Evolutionary conservation across 1,140 invertebrate genomes (phyloP).

Genomic region (Asbolus verrucosus): DNA sequence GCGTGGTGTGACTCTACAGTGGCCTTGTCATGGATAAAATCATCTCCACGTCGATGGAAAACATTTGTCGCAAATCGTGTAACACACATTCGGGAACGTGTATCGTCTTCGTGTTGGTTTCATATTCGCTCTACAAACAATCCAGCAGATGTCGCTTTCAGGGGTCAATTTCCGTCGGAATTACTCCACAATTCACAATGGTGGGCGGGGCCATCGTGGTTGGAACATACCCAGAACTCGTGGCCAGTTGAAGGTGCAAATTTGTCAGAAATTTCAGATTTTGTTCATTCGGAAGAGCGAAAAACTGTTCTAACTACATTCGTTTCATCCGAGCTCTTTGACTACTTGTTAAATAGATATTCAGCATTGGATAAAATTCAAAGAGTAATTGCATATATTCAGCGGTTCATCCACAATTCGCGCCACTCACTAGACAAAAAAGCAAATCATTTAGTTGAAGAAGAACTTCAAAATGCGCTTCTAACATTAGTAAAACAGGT

Average conservation of each 20-base stretch:
- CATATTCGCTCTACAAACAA: slow-evolving; percentile 64
- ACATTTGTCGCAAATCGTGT: too few relatives aligned
- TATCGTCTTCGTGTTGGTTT: slow-evolving; percentile 60
- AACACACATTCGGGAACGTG: slow-evolving; percentile 58
- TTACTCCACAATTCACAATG: too few relatives aligned
- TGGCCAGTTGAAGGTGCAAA: slow-evolving; percentile 23
- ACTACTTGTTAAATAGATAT: too few relatives aligned
- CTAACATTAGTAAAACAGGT: slow-evolving; percentile 5
- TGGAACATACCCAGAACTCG: too few relatives aligned
- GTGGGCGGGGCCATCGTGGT: too few relatives aligned
- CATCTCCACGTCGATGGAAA: slow-evolving; percentile 56
- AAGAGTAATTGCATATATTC: too few relatives aligned
- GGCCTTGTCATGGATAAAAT: slow-evolving; percentile 64
- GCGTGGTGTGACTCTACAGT: slow-evolving; percentile 65
- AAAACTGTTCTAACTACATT: not conserved
- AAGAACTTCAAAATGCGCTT: not conserved
- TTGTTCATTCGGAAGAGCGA: not conserved
- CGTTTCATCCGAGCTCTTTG: too few relatives aligned
- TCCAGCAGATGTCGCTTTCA: slow-evolving; percentile 65
- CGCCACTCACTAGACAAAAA: not conserved
- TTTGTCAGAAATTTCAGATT: slow-evolving; percentile 47
- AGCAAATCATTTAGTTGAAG: not conserved
- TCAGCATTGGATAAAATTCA: too few relatives aligned
- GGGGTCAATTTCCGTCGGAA: too few relatives aligned
- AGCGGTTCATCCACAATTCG: too few relatives aligned